Base-by-base conservation (phyloP, 2,888 invertebrate genomes). In the Scrobipalpa costella region DNA sequence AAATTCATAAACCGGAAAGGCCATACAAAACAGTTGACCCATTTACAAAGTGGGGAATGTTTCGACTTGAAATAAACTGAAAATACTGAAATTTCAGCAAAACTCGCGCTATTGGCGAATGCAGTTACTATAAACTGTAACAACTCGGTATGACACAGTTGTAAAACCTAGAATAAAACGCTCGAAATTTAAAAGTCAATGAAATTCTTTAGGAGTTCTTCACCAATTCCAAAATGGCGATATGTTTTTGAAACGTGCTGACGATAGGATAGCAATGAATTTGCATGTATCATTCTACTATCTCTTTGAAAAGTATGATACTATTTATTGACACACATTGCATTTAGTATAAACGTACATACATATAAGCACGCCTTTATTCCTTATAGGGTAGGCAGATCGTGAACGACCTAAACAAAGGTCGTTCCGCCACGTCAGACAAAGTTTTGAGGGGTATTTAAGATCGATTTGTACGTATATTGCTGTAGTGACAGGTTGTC, bases 161-260 rank as follows among this genome's bases (percentile, higher is more conserved):
- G 44, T 44, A 44, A 44, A 44, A 44, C n/a, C n/a, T 44, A 44
- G 15, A 44, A n/a, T 44, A 44, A 44, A 44, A 44, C n/a, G n/a
- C 44, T 3, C 9, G n/a, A 44, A 3, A 44, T 44, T 15, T 44
- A n/a, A 27, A 15, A n/a, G 44, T 1, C 1, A 0, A 44, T 44
- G 44, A 44, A 44, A 27, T 5, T 27, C 27, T 44, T 40, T 44
- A 44, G 6, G 44, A 44, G 44, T 15, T n/a, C 3, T 44, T 5
- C 15, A 3, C 6, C n/a, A n/a, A 7, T 0, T 44, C 13, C 40
- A 11, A 40, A 40, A 11, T 40, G 13, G 40, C 13, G 13, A 3
- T 13, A 13, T 40, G n/a, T 36, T 36, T 36, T 36, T 36, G 36
- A 36, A 36, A 36, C 27, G 27, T 27, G 27, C 5, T 27, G 27